Base-by-base conservation (phyloP, 2,113 vertebrate genomes). In the Campylorhamphus procurvoides region DNA sequence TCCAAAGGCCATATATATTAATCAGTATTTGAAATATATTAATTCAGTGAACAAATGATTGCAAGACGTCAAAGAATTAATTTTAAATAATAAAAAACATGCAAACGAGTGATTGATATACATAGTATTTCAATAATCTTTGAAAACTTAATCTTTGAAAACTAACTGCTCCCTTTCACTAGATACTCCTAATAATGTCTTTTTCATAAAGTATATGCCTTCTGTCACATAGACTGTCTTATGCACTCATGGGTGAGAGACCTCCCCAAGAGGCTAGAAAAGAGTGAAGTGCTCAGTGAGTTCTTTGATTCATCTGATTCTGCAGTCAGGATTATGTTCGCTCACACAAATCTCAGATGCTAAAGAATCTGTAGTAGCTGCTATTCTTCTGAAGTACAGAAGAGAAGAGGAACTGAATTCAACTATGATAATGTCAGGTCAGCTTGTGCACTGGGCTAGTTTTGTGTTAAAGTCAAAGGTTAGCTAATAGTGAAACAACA, bases 141-240 rank as follows among this genome's bases (percentile, higher is more conserved):
- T 67, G 46, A 81, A 89, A 67, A 35, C 39, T 63, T 69, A 46
- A 66, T 53, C 35, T 39, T 39, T 14, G 25, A 47, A 64, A 82
- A 52, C 4, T 7, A n/a, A 62, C 9, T 60, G 1, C 6, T 86
- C 4, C 2, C 15, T 53, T 80, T 84, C 23, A 50, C 12, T 62
- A 74, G 19, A 16, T 55, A 58, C 23, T 52, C 18, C 31, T 56
- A 49, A 62, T 56, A 56, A 66, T 24, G 2, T 52, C 23, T 3
- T 0, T 59, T 81, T 81, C 33, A n/a, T 66, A 73, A 85, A 46
- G 5, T 24, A 8, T 16, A 18, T 0, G 0, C 50, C 27, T 89
- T 83, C 22, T 50, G 11, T 47, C 47, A 73, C 40, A 27, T 2
- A 40, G n/a, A 28, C 12, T n/a, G 5, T 23, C 28, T 37, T 64